These are phyloP conservation scores for Clamator glandarius DNA, from an alignment of 2,797 vertebrate species.

Conservation along the genomic window DNA sequence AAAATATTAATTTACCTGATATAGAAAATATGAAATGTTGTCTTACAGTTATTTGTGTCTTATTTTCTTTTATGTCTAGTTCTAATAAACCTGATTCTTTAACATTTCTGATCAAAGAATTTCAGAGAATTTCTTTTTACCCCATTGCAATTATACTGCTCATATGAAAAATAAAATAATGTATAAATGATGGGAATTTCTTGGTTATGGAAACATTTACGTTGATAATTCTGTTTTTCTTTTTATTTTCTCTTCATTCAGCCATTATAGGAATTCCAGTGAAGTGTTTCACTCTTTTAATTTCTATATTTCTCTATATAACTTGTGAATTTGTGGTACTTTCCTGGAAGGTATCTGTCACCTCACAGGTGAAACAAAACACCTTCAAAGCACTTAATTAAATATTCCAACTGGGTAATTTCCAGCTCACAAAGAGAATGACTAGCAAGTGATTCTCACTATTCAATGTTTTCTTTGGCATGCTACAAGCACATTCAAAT, in stretches of 20 bases:
- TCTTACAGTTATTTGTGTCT: not conserved
- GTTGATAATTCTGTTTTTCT: not conserved
- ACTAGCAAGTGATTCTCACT: not conserved
- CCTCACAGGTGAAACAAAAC: not conserved
- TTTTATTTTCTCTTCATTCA: not conserved
- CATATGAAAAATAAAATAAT: not conserved
- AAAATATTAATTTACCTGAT: not conserved
- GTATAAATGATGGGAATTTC: not conserved
- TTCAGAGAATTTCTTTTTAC: not conserved
- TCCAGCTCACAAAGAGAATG: not conserved
- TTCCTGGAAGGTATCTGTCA: not conserved
- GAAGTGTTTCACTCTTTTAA: not conserved
- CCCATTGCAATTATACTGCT: not conserved
- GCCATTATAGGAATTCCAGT: not conserved
- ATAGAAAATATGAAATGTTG: not conserved
- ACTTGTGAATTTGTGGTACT: not conserved
- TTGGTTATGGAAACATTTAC: too few relatives aligned
- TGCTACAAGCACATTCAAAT: not conserved
- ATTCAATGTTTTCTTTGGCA: not conserved
- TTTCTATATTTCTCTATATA: not conserved
- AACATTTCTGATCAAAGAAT: not conserved
- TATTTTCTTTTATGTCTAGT: not conserved
- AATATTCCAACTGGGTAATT: not conserved
- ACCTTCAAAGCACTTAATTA: not conserved
- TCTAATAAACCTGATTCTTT: not conserved